These are phyloP conservation scores for Rhyacophila brunnea DNA, from an alignment of 1,140 invertebrate species.

Conservation along the genomic window DNA sequence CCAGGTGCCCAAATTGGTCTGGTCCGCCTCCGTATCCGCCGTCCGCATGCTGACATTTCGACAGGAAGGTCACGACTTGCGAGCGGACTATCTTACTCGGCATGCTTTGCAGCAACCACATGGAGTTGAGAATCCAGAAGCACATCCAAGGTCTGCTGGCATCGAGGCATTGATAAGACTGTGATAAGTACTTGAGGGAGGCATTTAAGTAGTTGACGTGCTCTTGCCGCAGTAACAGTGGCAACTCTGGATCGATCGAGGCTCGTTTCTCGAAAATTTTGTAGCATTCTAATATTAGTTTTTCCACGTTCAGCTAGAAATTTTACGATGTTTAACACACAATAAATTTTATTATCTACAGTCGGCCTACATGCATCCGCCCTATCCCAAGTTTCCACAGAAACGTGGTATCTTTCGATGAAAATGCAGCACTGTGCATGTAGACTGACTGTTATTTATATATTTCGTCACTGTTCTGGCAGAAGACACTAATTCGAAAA, in stretches of 20 bases:
- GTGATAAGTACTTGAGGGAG: constrained; percentile 65
- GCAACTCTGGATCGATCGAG: constrained; percentile 58
- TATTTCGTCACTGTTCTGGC: no score
- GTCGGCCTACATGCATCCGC: no score
- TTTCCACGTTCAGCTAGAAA: constrained; percentile 67
- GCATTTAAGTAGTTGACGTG: constrained; percentile 71
- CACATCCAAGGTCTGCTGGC: constrained; percentile 93
- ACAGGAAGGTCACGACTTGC: constrained; percentile 68
- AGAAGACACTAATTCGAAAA: no score
- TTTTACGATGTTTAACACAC: no score
- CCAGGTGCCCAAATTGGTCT: constrained; percentile 87
- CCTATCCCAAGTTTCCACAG: no score
- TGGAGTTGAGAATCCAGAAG: constrained; percentile 92
- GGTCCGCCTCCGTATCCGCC: constrained; percentile 96
- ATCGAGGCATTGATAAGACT: constrained; percentile 80
- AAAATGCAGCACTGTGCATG: no score
- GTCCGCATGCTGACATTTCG: constrained; percentile 72
- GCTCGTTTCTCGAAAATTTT: constrained; percentile 58
- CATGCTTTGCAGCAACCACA: constrained; percentile 77
- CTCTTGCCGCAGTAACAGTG: constrained; percentile 61
- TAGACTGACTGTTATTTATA: no score
- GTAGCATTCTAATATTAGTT: constrained; percentile 62
- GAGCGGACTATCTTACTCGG: constrained; percentile 67
- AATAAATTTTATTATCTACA: no score
- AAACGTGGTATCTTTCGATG: no score